A percentile compares a stretch with the other conserved stretches of the same genome.
These are phyloP conservation scores for Microtus californicus DNA, from an alignment of 2,797 vertebrate species.

Conservation along the genomic window DNA sequence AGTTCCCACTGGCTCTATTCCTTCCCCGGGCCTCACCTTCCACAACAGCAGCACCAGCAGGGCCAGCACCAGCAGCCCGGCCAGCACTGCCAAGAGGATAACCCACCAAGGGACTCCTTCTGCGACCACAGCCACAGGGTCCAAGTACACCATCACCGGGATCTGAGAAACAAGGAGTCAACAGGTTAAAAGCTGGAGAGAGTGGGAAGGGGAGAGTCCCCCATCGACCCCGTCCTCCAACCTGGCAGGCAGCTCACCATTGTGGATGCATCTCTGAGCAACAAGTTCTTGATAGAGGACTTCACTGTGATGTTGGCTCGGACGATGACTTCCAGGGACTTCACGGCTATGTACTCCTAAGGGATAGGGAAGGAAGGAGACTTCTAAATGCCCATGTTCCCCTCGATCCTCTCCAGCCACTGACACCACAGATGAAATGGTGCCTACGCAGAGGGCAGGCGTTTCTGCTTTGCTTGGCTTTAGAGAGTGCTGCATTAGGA, in stretches of 20 bases:
- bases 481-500: not conserved
- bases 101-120: conserved; percentile 95
- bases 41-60: conserved; percentile 93
- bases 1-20: rapidly evolving
- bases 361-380: not conserved
- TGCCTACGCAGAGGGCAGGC: not conserved
- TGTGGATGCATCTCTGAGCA: conserved; percentile 91
- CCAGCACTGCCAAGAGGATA: conserved; percentile 92
- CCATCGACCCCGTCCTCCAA: not conserved
- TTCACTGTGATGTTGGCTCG: conserved; percentile 95
- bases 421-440: not conserved
- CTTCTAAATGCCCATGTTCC: not conserved
- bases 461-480: not conserved
- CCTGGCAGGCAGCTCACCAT: conserved; percentile 87
- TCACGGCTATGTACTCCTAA: conserved; percentile 92
- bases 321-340: conserved; percentile 93
- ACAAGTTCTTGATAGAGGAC: conserved; percentile 93
- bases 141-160: conserved; percentile 93
- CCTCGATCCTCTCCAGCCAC: not conserved
- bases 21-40: conserved; percentile 90
- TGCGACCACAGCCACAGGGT: conserved; percentile 88
- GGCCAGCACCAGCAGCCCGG: conserved; percentile 92
- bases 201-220: not conserved
- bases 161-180: conserved; percentile 86
- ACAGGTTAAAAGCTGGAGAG: not conserved